Conservation (phyloP, 92 coral and sea anemone genomes). For the Paramuricea clavata region DNA sequence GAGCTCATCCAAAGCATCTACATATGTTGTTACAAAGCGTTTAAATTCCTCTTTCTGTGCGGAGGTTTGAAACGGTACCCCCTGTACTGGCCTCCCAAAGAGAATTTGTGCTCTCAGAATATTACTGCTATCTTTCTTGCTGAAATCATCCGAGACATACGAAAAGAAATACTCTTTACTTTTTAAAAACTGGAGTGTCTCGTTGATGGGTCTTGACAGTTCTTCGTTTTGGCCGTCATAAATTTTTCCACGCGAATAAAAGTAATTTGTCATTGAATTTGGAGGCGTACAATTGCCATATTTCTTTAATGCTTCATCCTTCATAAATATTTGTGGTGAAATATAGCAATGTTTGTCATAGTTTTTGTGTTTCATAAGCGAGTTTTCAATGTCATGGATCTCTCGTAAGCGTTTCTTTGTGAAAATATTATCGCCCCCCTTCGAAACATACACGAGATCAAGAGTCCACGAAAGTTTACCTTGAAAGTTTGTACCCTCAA, state of each 20-base stretch:
- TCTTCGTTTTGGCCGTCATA: background rate
- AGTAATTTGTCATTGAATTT: constrained; percentile 81
- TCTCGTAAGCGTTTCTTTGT: constrained; percentile 78
- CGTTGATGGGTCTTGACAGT: constrained; percentile 15
- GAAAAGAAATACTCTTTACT: constrained; percentile 79
- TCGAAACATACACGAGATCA: constrained; percentile 87
- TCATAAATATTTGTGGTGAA: background rate
- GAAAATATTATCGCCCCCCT: constrained; percentile 81
- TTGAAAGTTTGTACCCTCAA: background rate
- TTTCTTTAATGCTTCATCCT: constrained; percentile 53
- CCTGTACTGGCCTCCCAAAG: constrained; percentile 85
- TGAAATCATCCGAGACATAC: constrained; percentile 85
- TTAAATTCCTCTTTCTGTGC: constrained; percentile 52
- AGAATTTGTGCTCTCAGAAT: constrained; percentile 87
- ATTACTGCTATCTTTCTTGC: constrained; percentile 65
- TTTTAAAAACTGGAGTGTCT: constrained; percentile 73
- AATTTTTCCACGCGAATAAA: constrained; percentile 62
- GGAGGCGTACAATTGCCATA: constrained; percentile 85
- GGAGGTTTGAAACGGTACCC: constrained; percentile 43
- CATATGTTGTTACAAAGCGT: constrained; percentile 64
- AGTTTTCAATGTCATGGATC: constrained; percentile 80
- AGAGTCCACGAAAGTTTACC: constrained; percentile 38
- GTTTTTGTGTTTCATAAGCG: constrained; percentile 71
- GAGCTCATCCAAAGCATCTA: constrained; percentile 57
- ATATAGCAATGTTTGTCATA: constrained; percentile 80